These are phyloP conservation scores for Lucilia sericata DNA, from an alignment of 1,140 invertebrate genomes.

Conservation along the genomic window DNA sequence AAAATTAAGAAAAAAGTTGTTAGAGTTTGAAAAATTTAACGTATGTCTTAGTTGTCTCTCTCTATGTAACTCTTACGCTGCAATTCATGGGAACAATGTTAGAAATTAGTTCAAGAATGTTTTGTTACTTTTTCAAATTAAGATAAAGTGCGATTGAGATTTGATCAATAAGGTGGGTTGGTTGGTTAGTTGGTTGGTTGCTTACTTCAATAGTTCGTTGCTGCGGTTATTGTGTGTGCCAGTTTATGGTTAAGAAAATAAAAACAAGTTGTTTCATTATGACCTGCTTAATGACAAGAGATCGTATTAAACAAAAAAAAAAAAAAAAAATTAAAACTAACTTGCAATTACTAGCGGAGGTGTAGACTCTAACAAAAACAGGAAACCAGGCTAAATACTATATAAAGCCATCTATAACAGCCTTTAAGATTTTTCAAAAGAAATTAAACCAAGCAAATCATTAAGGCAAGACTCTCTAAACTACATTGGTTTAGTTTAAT, in stretches of 20 bases:
- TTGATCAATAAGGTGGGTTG: conserved; percentile 40
- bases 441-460: too few relatives aligned
- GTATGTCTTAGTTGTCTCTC: not conserved
- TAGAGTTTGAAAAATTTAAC: not conserved
- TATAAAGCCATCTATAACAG: too few relatives aligned
- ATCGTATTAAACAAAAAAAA: not conserved
- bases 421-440: too few relatives aligned
- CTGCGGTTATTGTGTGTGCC: not conserved
- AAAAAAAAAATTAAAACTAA: not conserved
- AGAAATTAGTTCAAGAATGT: conserved; percentile 37
- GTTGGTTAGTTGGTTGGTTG: not conserved
- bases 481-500: too few relatives aligned
- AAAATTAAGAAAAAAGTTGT: not conserved
- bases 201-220: not conserved
- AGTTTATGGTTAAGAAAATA: not conserved
- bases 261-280: conserved; percentile 13
- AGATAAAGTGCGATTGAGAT: conserved; percentile 41
- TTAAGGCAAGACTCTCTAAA: too few relatives aligned
- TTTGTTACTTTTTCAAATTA: conserved; percentile 29
- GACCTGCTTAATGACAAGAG: conserved; percentile 14
- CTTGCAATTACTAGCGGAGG: not conserved
- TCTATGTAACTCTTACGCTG: not conserved
- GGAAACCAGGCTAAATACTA: too few relatives aligned
- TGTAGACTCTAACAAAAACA: not conserved
- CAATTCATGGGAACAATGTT: conserved; percentile 5